Evolutionary conservation across 2,888 invertebrate species (phyloP), one percentile per base, ranked within the genome.

Genomic region (Cantharis lateralis): DNA sequence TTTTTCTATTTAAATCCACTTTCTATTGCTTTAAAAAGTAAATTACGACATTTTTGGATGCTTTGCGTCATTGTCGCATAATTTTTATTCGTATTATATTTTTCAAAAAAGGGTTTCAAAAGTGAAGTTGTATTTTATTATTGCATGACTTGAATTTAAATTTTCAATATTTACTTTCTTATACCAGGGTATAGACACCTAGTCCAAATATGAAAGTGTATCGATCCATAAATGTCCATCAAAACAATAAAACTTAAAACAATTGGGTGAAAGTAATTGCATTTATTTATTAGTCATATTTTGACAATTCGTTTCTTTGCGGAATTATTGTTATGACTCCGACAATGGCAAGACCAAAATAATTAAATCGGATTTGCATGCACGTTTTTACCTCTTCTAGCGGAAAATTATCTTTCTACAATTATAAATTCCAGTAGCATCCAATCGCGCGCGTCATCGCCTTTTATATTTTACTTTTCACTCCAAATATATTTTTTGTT

Each of bases 1-100:
- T 74, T 77, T 76, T 76, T 72, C 68, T 69, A 62, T 72, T 69
- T 15, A 11, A 20, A 18, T 64, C 13, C 26, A 66, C 70, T 76
- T 76, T 70, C 75, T 76, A 24, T 72, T 63, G 11, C 68, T 15
- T 28, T 48, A 48, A 48, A 48, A 48, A 48, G 48, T 48, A 48
- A 48, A 48, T 48, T 48, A 4, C n/a, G 13, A 48, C 48, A 48
- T 5, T 48, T 48, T 48, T 48, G 48, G 48, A 2, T 48, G n/a
- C 48, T 9, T 48, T 48, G n/a, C 48, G 48, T 48, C 48, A 48
- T 48, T 5, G n/a, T 48, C 48, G 48, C n/a, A 7, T 7, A 48
- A n/a, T 48, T n/a, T 7, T 48, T 7, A n/a, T 5, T 1, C 48
- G 7, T 48, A 7, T n/a, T 48, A n/a, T n/a, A 48, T 48, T 48